Base-by-base conservation (phyloP, 1,140 invertebrate species). In the Tribolium madens region DNA sequence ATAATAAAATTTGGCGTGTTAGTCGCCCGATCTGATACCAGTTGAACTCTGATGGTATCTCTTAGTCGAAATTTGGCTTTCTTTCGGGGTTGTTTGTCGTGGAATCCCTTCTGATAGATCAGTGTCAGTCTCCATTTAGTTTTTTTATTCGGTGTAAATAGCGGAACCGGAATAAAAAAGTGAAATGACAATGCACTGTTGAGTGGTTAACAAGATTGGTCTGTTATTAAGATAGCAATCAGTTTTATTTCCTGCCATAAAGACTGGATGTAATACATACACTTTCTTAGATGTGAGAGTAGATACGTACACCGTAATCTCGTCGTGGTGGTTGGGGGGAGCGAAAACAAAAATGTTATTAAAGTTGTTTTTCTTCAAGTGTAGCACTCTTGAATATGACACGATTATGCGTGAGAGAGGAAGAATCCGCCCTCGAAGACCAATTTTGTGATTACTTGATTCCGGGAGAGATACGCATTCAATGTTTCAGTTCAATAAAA, bases 151-250 rank as follows among this genome's bases (percentile, higher is more conserved):
- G 74, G 81, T 81, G 81, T 68, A 76, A 78, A 81, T 46, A 72
- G 76, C 80, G 75, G 73, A 77, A 78, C 76, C 69, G 74, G 82
- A 82, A 79, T 78, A 79, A 82, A 81, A 81, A 83, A 82, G 76
- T 79, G 70, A 81, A 82, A 80, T 76, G 82, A 82, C 83, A 81
- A 84, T 82, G 80, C 80, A 83, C 81, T 80, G 83, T 83, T 80
- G 81, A 82, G 83, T 80, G 82, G 83, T 84, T 85, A 85, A 85
- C 84, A 85, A 85, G 84, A 85, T 85, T 84, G 84, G 81, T 84
- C 84, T 76, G 83, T 84, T 84, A 85, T 85, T 85, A 85, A 85
- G 84, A 85, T 85, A 84, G 84, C 84, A 85, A 85, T 85, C 84
- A 83, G 83, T 84, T 85, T 85, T 85, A 85, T 85, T 84, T 82